Base-by-base conservation (phyloP, 2,797 vertebrate species). In the Enteromius unitaeniatus region DNA sequence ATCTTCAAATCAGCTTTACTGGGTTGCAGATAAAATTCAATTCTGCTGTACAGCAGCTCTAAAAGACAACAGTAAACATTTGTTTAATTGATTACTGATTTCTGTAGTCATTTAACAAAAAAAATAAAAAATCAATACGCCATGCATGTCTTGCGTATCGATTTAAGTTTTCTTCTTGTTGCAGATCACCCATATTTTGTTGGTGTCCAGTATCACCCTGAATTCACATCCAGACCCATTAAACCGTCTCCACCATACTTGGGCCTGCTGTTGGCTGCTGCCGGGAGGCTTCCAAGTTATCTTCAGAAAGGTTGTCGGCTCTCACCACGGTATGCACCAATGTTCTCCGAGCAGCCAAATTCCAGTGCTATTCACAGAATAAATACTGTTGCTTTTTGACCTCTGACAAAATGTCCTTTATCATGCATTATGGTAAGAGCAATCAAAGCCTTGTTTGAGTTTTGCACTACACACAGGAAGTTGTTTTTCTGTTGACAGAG, bases 171-270 rank as follows among this genome's bases (percentile, higher is more conserved):
- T 70, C 42, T 19, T 84, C 9, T 60, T 60, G 7, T 51, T 78
- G 26, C 90, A 99, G 97, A 98, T 68, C 97, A 99, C 64, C 96
- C 97, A 0, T 99, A 99, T 87, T 99, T 99, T 0, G 95, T 98
- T 9, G 98, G 97, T 0, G 97, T 99, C 21, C 98, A 99, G 92
- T 99, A 97, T 82, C 98, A 99, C 86, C 98, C 97, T 0, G 98
- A 99, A 88, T 99, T 99, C 91, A 97, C 97, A 31, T 99, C 98
- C 2, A 95, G 98, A 4, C 98, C 98, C 13, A 99, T 99, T 75
- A 99, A 99, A 53, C 97, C 97, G 0, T 99, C 97, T 0, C 97
- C 97, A 0, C 97, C 98, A 0, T 99, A 99, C 90, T 96, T 99
- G 0, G 98, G 97, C 72, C 92, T 99, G 58, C 93, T 99, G 1